Conservation (phyloP, 2,797 vertebrate species). For the Pseudochirops cupreus region DNA sequence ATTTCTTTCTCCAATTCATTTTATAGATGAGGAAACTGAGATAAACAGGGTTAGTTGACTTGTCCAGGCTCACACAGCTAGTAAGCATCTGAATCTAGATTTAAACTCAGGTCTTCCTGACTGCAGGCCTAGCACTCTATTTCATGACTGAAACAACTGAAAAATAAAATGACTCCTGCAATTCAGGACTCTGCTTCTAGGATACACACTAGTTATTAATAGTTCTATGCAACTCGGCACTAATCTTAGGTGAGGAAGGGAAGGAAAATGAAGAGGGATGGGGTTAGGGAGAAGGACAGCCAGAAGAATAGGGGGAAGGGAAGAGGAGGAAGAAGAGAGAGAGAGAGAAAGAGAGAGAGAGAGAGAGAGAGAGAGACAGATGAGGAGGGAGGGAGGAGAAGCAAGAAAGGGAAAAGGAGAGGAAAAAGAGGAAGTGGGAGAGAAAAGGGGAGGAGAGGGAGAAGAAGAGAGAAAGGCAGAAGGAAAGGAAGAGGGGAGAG, state of each 20-base stretch:
- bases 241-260: neutral
- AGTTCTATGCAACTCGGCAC: neutral
- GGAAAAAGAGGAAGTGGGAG: too few species aligned
- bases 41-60: neutral
- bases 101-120: neutral
- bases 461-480: neutral
- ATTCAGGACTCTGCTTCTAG: neutral
- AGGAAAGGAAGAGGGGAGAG: fast-evolving
- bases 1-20: neutral
- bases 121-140: neutral
- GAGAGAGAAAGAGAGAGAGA: too few species aligned
- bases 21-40: neutral
- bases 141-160: neutral
- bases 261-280: neutral
- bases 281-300: too few species aligned
- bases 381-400: too few species aligned
- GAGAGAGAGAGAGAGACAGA: too few species aligned
- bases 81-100: neutral
- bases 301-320: too few species aligned
- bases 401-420: too few species aligned
- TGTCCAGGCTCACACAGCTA: neutral
- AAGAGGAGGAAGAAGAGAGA: too few species aligned
- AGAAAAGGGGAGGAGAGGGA: neutral
- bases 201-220: neutral
- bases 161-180: neutral